Percentiles rank a stretch among this genome's conserved stretches.
phyloP scores from a whole-genome alignment of 2,797 vertebrate genomes.

The Synanceia verrucosa region DNA sequence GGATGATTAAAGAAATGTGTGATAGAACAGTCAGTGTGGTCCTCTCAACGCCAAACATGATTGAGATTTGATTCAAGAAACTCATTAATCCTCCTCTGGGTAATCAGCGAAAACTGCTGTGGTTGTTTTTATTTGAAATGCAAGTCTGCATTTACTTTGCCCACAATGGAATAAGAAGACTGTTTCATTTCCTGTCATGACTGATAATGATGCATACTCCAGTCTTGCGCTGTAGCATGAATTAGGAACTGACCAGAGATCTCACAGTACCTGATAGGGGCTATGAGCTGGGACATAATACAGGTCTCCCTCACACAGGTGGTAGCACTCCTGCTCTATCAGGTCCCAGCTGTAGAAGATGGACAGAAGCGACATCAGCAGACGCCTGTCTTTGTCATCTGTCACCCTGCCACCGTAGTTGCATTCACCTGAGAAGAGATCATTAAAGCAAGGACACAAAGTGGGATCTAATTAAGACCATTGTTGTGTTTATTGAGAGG shows the following conservation, averaged over 20 bases:
- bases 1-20: not conserved
- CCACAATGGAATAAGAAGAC: not conserved
- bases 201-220: not conserved
- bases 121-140: not conserved
- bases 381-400: constrained; percentile 94
- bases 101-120: constrained; percentile 7
- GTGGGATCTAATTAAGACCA: not conserved
- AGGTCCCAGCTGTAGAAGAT: constrained; percentile 88
- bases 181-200: not conserved
- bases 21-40: not conserved
- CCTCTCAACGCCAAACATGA: not conserved
- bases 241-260: constrained; percentile 27
- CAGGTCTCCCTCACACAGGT: constrained; percentile 81
- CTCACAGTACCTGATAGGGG: constrained; percentile 85
- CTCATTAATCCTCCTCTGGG: constrained; percentile 1
- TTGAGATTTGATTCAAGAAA: not conserved
- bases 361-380: constrained; percentile 92
- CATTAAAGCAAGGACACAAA: not conserved
- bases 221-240: not conserved
- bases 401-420: constrained; percentile 97
- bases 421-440: constrained; percentile 87
- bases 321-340: constrained; percentile 83
- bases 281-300: constrained; percentile 89
- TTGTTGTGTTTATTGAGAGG: not conserved
- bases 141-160: not conserved